Percentiles rank a stretch among this genome's conserved stretches.
These are phyloP conservation scores for Syrphus vitripennis DNA, from an alignment of 2,888 invertebrate species.

Conservation along the genomic window DNA sequence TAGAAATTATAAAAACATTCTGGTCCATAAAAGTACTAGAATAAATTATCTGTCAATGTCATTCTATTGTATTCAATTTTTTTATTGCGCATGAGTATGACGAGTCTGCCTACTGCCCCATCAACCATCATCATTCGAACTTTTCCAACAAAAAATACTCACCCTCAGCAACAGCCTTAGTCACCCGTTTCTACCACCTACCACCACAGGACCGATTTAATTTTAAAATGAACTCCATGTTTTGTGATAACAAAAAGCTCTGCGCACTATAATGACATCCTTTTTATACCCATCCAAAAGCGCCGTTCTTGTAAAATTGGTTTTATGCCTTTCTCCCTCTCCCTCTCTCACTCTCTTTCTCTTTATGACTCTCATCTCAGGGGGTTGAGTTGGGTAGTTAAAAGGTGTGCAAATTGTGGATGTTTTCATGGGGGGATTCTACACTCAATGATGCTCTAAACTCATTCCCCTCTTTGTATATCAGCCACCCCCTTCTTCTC, in stretches of 20 bases:
- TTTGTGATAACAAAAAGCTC: constrained; percentile 17
- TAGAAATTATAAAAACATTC: background rate
- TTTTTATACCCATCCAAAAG: background rate
- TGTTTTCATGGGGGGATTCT: constrained; percentile 20
- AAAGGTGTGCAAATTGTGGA: background rate
- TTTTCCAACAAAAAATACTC: background rate
- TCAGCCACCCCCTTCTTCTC: background rate
- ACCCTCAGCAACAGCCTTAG: background rate
- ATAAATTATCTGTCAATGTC: background rate
- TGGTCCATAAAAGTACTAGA: background rate
- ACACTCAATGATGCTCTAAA: constrained; percentile 59
- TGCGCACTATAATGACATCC: constrained; percentile 8
- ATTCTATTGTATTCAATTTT: background rate
- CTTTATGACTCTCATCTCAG: background rate
- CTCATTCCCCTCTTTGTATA: constrained; percentile 9
- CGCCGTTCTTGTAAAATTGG: background rate
- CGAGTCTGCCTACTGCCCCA: no score
- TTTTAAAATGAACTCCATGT: background rate
- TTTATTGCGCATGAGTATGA: background rate
- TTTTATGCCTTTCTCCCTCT: background rate
- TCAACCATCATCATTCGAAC: background rate
- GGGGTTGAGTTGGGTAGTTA: background rate
- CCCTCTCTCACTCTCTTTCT: no score
- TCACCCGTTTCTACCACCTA: background rate
- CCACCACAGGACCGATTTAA: background rate